phyloP scores from a whole-genome alignment of 2,888 invertebrate genomes.

The Apamea sordens region DNA sequence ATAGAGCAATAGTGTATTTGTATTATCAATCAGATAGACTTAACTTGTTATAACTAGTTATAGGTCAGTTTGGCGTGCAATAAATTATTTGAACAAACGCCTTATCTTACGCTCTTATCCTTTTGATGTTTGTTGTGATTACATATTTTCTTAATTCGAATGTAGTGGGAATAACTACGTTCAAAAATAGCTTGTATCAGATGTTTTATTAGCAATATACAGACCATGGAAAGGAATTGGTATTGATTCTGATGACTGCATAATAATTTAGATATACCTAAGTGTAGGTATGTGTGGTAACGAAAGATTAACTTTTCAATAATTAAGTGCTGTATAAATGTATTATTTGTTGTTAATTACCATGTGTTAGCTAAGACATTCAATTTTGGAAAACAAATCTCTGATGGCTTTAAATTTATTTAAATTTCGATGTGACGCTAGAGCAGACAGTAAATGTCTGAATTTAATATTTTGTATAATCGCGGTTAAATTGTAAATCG shows the following conservation, averaged over 20 bases:
- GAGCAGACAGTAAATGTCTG: constrained; percentile 30
- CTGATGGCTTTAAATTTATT: constrained; percentile 40
- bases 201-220: constrained; percentile 42
- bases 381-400: constrained; percentile 38
- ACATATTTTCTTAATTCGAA: constrained; percentile 22
- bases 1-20: constrained; percentile 10
- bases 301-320: constrained; percentile 49
- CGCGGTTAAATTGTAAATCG: constrained; percentile 1
- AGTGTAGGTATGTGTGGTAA: constrained; percentile 27
- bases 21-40: constrained; percentile 32
- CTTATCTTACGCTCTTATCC: too few species aligned
- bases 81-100: constrained; percentile 37
- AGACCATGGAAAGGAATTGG: constrained; percentile 42
- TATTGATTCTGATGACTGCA: constrained; percentile 52
- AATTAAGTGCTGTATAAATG: constrained; percentile 52
- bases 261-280: constrained; percentile 52
- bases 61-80: constrained; percentile 14
- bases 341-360: constrained; percentile 37
- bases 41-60: constrained; percentile 20
- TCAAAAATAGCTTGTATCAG: constrained; percentile 26
- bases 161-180: constrained; percentile 13
- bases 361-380: constrained; percentile 37
- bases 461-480: constrained; percentile 11
- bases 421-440: constrained; percentile 26
- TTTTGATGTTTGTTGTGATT: constrained; percentile 44